Conservation (phyloP, 2,888 invertebrate genomes). For the Megamerina dolium region DNA sequence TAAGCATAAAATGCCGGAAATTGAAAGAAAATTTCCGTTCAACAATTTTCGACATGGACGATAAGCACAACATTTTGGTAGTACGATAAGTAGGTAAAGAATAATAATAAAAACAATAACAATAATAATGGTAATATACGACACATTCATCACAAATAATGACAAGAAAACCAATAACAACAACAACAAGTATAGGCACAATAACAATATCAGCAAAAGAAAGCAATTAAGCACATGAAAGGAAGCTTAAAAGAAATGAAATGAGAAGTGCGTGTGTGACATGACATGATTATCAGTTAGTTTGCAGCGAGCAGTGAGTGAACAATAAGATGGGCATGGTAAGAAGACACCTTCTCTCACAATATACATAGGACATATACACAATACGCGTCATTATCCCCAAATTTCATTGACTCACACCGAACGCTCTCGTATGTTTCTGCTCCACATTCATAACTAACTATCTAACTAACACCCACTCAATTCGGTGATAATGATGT, state of each 20-base stretch:
- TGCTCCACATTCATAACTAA: background rate
- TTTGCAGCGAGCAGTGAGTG: too few relatives aligned
- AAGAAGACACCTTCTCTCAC: slow-evolving; percentile 17
- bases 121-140: slow-evolving; percentile 27
- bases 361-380: background rate
- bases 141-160: slow-evolving; percentile 18
- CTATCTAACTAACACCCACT: background rate
- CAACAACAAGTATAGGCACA: slow-evolving; percentile 14
- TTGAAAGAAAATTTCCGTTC: slow-evolving; percentile 40
- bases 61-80: too few relatives aligned
- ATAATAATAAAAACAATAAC: too few relatives aligned
- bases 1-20: slow-evolving; percentile 32
- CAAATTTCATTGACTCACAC: background rate
- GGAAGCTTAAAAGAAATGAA: slow-evolving; percentile 44
- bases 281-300: slow-evolving; percentile 43
- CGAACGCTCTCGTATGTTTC: background rate
- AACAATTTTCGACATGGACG: too few relatives aligned
- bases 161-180: slow-evolving; percentile 14
- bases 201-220: slow-evolving; percentile 28
- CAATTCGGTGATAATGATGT: slow-evolving; percentile 16
- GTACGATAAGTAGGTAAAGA: too few relatives aligned
- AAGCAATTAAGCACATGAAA: slow-evolving; percentile 50
- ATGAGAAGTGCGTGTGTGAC: slow-evolving; percentile 42
- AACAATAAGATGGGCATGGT: too few relatives aligned
- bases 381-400: background rate